Evolutionary conservation across 2,888 invertebrate genomes (phyloP), one percentile per base, ranked within the genome.

Genomic region (Selenia dentaria): DNA sequence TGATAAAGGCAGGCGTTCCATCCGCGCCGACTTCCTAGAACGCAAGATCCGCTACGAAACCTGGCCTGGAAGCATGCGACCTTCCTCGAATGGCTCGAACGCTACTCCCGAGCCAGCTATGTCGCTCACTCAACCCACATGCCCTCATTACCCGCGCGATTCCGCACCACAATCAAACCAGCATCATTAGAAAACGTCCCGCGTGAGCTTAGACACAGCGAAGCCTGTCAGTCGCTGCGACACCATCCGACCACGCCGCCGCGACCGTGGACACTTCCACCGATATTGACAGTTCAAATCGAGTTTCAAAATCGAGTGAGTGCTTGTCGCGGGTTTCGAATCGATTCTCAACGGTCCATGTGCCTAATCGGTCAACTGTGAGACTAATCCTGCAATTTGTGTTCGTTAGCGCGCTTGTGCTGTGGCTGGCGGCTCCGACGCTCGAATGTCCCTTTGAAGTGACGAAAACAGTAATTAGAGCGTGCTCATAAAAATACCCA

Each of bases 141-240:
- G 79, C 59, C 70, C 74, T 77, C 76, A 79, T 80, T 83, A 78
- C 72, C 57, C 59, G 66, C 73, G 74, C 72, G 67, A 78, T 82
- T 76, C 79, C 72, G 78, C 78, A 83, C 79, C 73, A 77, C 79
- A 83, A 79, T 81, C 75, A 76, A 74, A 63, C 73, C 64, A 72
- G 74, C 77, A 83, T 83, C 83, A 83, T 81, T 85, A 82, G 79
- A 78, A 67, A 67, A 73, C 73, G 76, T 70, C 75, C 74, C 76
- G 77, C 75, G 62, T 69, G 70, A 71, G 77, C 69, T 67, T 67
- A 65, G 68, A 68, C 65, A 59, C 70, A 59, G 59, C 70, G 67
- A 59, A 53, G 45, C 67, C 65, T 72, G 80, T 82, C 87, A 88
- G 88, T 88, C 81, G 74, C 64, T 63, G 60, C 80, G 70, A 74